phyloP scores from a whole-genome alignment of 2,888 invertebrate genomes.

The Baronia brevicornis region DNA sequence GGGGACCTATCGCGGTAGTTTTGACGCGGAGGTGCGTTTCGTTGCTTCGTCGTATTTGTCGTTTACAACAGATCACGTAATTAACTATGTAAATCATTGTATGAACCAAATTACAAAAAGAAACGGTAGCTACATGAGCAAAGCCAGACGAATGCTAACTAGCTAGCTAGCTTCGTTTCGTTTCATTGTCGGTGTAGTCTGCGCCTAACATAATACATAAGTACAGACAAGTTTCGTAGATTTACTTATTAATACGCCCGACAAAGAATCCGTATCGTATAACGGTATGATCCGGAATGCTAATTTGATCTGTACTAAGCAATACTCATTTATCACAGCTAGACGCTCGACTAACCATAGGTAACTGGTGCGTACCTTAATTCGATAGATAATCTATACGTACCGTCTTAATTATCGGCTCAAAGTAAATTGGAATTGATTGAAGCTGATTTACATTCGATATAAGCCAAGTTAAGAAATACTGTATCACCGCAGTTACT shows the following conservation, averaged over 20 bases:
- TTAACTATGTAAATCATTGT: too few relatives aligned
- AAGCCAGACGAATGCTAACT: too few relatives aligned
- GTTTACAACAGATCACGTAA: too few relatives aligned
- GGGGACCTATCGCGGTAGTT: too few relatives aligned
- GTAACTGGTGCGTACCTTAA: slow-evolving; percentile 36
- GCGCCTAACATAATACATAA: too few relatives aligned
- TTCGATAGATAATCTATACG: slow-evolving; percentile 33
- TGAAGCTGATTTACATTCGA: slow-evolving; percentile 22
- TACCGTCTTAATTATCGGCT: slow-evolving; percentile 30
- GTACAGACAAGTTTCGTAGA: slow-evolving; percentile 52
- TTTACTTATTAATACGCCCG: slow-evolving; percentile 64
- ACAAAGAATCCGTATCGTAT: slow-evolving; percentile 50
- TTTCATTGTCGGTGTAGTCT: too few relatives aligned
- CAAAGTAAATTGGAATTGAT: slow-evolving; percentile 29
- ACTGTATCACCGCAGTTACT: too few relatives aligned
- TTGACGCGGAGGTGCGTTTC: too few relatives aligned
- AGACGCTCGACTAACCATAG: slow-evolving; percentile 29
- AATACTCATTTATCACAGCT: slow-evolving; percentile 50
- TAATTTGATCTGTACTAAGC: slow-evolving; percentile 41
- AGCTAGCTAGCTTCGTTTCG: too few relatives aligned
- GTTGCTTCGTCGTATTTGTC: too few relatives aligned
- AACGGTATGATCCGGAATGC: slow-evolving; percentile 42
- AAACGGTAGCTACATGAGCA: too few relatives aligned
- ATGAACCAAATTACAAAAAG: too few relatives aligned
- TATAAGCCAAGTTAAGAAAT: slow-evolving; percentile 1